These are phyloP conservation scores for Harpagifer antarcticus DNA, from an alignment of 2,797 vertebrate species.

Conservation along the genomic window DNA sequence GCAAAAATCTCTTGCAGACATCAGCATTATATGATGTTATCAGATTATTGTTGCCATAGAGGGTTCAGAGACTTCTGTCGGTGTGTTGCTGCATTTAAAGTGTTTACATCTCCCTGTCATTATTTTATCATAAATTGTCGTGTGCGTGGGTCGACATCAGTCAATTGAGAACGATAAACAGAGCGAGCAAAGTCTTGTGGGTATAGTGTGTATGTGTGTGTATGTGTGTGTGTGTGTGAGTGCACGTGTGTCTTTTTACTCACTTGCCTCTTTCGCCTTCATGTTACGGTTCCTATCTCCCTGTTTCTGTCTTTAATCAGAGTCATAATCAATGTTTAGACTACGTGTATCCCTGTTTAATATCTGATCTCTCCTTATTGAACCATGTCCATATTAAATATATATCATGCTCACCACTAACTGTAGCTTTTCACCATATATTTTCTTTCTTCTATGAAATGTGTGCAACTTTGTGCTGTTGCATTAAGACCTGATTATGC, in stretches of 20 bases:
- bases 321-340: neutral
- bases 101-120: slow-evolving; percentile 8
- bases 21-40: slow-evolving; percentile 28
- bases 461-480: neutral
- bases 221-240: neutral
- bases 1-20: slow-evolving; percentile 12
- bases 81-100: slow-evolving; percentile 16
- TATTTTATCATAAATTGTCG: slow-evolving; percentile 1
- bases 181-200: neutral
- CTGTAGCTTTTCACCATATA: neutral
- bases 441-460: neutral
- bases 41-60: slow-evolving; percentile 16
- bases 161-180: slow-evolving; percentile 1
- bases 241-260: neutral
- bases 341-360: neutral
- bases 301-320: slow-evolving; percentile 3
- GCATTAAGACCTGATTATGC: neutral
- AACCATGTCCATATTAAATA: slow-evolving; percentile 14
- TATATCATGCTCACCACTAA: neutral
- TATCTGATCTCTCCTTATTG: slow-evolving; percentile 24
- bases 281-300: neutral
- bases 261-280: slow-evolving; percentile 9
- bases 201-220: neutral
- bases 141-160: slow-evolving; percentile 2
- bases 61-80: slow-evolving; percentile 8